Percentiles rank a stretch among this genome's conserved stretches.
Conservation (phyloP, 2,797 vertebrate species). For the Allobates femoralis region DNA sequence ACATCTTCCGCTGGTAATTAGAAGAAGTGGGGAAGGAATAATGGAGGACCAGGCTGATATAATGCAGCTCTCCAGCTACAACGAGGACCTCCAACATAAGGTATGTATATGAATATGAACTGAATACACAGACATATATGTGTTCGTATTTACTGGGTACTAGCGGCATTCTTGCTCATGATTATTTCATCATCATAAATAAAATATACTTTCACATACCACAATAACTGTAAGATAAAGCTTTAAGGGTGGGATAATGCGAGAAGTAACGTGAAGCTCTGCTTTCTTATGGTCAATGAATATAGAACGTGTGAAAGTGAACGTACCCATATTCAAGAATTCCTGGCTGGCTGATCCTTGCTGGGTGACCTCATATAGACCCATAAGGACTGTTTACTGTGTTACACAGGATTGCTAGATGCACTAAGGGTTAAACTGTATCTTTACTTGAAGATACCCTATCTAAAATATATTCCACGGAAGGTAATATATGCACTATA, state of each 20-base stretch:
- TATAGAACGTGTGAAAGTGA: background rate
- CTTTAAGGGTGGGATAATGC: no score
- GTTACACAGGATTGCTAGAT: background rate
- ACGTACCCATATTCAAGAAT: background rate
- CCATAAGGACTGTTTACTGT: background rate
- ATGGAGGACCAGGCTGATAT: background rate
- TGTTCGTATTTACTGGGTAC: background rate
- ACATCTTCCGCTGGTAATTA: background rate
- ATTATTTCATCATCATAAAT: background rate
- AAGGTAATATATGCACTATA: no score
- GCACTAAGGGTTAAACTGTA: background rate
- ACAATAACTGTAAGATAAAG: background rate
- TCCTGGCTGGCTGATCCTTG: background rate
- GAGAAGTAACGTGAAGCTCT: background rate
- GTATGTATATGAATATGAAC: background rate
- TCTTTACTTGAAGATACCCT: no score
- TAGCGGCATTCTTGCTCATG: background rate
- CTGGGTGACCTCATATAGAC: background rate
- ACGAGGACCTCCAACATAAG: constrained; percentile 40
- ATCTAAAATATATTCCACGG: no score
- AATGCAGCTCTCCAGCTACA: background rate
- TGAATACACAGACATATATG: background rate
- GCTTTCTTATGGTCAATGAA: background rate
- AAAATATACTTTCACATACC: background rate
- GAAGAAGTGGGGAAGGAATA: background rate